Evolutionary conservation across 2,113 vertebrate species (phyloP), one percentile per base, ranked within the genome.

Genomic region (Prionailurus bengalensis): DNA sequence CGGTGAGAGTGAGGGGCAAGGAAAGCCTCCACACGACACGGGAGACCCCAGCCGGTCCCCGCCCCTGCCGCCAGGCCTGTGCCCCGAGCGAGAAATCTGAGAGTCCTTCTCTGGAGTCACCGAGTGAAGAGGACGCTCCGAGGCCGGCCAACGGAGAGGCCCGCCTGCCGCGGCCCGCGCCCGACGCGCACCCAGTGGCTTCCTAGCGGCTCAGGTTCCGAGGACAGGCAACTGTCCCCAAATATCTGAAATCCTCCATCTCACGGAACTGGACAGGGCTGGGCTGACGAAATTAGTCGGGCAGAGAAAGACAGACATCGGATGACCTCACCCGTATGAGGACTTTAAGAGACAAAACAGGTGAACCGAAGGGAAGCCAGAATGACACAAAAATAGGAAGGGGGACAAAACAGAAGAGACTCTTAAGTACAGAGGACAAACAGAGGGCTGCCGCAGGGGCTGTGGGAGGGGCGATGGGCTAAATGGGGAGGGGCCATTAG

Each of bases 41-140:
- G 27, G 4, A 68, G 83, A 42, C 48, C 61, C 42, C 1, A 7
- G 0, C n/a, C n/a, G 12, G 19, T n/a, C 17, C 25, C 45, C 0
- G 29, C 36, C 51, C 66, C 23, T 7, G 33, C 39, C 3, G 5
- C 48, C 27, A 3, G n/a, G 68, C 42, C 45, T 1, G 1, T 23
- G 17, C 71, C 61, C 27, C 16, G 14, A 23, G 27, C 31, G 17
- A 33, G 73, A 45, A 13, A n/a, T 3, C 51, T 0, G 25, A 39
- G 16, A 36, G 65, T 5, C 51, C 39, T 88, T n/a, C 65, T 21
- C 31, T 7, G 4, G 51, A 65, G 65, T 71, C n/a, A 15, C 16
- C 2, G 10, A 11, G 58, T 1, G 1, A 16, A n/a, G 31, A 33
- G 2, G 15, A 17, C 27, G 10, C 45, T 14, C 2, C 15, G 15